These are phyloP conservation scores for Melieria crassipennis DNA, from an alignment of 2,888 invertebrate species.

Conservation along the genomic window DNA sequence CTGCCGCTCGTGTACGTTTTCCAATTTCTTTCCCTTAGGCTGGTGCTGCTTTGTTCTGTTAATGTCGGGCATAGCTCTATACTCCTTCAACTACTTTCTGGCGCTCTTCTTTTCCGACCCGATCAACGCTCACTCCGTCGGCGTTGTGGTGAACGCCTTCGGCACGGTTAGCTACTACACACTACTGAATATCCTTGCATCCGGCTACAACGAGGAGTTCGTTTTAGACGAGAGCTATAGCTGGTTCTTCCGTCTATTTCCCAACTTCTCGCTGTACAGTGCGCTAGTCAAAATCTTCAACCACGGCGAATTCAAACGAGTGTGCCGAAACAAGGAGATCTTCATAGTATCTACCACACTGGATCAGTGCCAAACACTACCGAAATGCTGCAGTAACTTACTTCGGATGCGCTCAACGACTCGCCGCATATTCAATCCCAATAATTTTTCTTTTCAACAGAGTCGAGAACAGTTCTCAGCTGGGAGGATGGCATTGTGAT, in stretches of 20 bases:
- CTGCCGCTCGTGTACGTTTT: constrained; percentile 15
- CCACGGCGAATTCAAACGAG: constrained; percentile 32
- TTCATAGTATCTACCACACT: constrained; percentile 38
- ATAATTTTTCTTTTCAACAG: constrained; percentile 28
- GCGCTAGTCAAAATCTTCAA: constrained; percentile 42
- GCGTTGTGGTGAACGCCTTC: constrained; percentile 23
- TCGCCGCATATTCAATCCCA: neutral
- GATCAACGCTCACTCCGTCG: constrained; percentile 33
- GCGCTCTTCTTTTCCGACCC: constrained; percentile 72
- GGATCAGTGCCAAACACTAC: constrained; percentile 37
- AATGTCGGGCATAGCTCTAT: constrained; percentile 33
- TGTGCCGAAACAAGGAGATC: constrained; percentile 41
- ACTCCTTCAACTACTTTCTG: constrained; percentile 38
- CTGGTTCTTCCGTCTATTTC: constrained; percentile 20
- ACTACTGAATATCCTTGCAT: neutral
- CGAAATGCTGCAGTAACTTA: constrained; percentile 51
- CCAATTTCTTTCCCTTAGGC: constrained; percentile 37
- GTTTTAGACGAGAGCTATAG: neutral
- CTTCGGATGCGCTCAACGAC: neutral
- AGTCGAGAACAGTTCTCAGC: constrained; percentile 1
- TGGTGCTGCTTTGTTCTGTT: constrained; percentile 29
- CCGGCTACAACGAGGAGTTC: neutral
- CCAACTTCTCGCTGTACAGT: constrained; percentile 40
- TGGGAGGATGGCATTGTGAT: constrained; percentile 17
- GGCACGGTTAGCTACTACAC: constrained; percentile 34